Evolutionary conservation across 2,797 vertebrate species (phyloP), one percentile per base, ranked within the genome.

Genomic region (Loris lydekkerianus): DNA sequence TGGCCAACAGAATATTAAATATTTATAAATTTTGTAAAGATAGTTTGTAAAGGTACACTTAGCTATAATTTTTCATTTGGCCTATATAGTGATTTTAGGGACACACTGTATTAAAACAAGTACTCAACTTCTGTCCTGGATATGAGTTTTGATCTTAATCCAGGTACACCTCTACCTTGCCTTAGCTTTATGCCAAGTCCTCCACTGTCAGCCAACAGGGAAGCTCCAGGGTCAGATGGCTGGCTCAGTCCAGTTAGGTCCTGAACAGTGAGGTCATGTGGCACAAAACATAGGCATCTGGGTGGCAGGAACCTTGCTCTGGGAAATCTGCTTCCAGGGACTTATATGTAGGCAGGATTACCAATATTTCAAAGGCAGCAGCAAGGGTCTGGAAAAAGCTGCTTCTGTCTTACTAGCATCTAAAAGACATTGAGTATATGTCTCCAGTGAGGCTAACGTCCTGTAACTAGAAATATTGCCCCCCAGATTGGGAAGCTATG

Each of bases 401-500:
- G 37, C 77, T 80, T 60, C 23, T 65, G 63, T 31, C 31, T 67
- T 29, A 65, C 29, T 67, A 67, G 29, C 63, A 67, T 76, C 40
- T 67, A 75, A 46, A 82, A 67, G 58, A 67, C 63, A 67, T 15
- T 7, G 49, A 23, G 11, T 10, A 46, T 23, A 10, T 40, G 14
- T 20, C 65, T 34, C 1, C 18, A 46, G 7, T 25, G 40, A 73
- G 25, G 17, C 18, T 37, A 43, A 27, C 25, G 25, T 40, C 29
- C 40, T n/a, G 2, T n/a, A 69, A 70, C 7, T 3, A 1, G 10
- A 49, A 69, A 29, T 60, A 29, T 37, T 76, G 77, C 43, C 29
- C 21, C 5, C 13, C 5, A 29, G 21, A 25, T 37, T 3, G 0
- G 60, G 31, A 58, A 46, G 10, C 27, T 2, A 63, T 65, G 27